Percentiles rank a stretch among this genome's conserved stretches.
Evolutionary conservation across 2,888 invertebrate genomes (phyloP).

Genomic region (Clivina fossor): DNA sequence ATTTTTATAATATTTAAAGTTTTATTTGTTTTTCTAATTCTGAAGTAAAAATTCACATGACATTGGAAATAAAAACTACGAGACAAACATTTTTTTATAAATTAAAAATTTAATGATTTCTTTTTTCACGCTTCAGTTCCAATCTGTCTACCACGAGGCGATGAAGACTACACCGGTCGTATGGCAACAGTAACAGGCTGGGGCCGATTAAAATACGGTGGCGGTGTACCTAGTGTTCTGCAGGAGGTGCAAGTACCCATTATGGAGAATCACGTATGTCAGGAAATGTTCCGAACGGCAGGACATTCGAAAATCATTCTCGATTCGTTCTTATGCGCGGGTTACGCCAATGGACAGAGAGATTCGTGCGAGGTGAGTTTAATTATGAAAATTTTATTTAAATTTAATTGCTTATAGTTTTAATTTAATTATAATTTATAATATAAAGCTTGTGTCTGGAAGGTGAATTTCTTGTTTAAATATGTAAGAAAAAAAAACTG

Average conservation of each 20-base stretch:
- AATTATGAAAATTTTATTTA: too few species aligned
- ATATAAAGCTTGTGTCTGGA: too few species aligned
- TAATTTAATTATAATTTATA: too few species aligned
- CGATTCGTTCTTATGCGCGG: constrained; percentile 87
- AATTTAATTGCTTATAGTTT: too few species aligned
- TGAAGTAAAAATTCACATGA: too few species aligned
- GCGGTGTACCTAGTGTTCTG: constrained; percentile 84
- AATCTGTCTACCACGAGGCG: constrained; percentile 83
- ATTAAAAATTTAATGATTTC: neutral
- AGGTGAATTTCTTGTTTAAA: too few species aligned
- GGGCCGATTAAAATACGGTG: constrained; percentile 89
- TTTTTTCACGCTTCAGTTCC: constrained; percentile 66
- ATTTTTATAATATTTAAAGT: too few species aligned
- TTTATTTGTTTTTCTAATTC: too few species aligned
- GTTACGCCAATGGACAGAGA: constrained; percentile 88
- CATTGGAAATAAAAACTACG: too few species aligned
- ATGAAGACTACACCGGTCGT: constrained; percentile 79
- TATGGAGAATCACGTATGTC: constrained; percentile 87
- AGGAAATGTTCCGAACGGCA: constrained; percentile 91
- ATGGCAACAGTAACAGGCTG: constrained; percentile 91
- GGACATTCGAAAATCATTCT: constrained; percentile 86
- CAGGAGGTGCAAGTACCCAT: constrained; percentile 93
- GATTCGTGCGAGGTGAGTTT: constrained; percentile 85
- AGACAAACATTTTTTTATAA: neutral
- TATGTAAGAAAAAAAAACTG: too few species aligned